phyloP scores from a whole-genome alignment of 2,113 vertebrate species.

The Callaeas wilsoni region DNA sequence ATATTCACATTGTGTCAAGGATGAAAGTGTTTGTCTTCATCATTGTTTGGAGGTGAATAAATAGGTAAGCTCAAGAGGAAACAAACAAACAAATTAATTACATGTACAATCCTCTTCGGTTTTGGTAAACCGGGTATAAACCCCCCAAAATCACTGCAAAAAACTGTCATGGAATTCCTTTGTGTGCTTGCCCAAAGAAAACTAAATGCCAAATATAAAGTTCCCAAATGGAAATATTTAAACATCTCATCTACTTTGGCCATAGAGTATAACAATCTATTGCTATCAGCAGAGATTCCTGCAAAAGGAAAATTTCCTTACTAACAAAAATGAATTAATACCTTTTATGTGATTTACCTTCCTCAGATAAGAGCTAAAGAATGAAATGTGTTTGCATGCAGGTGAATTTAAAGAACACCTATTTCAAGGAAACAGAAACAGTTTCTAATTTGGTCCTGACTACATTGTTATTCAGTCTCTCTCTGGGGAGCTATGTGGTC shows the following conservation, averaged over 20 bases:
- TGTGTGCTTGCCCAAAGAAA: neutral
- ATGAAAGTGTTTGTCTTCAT: neutral
- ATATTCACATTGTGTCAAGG: neutral
- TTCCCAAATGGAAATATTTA: neutral
- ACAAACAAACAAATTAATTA: neutral
- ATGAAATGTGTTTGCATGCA: neutral
- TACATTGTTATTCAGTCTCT: neutral
- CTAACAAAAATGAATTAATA: neutral
- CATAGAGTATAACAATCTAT: neutral
- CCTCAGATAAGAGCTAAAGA: neutral
- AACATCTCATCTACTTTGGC: neutral
- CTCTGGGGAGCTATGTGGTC: neutral
- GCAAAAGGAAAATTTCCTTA: neutral
- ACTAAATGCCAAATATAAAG: neutral
- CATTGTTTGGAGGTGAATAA: neutral
- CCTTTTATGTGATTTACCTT: neutral
- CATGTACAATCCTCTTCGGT: neutral
- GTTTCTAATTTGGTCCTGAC: neutral
- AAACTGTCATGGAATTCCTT: rapidly evolving
- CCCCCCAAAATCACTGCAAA: neutral
- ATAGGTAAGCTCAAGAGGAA: neutral
- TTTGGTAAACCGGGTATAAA: neutral
- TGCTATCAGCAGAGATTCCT: neutral
- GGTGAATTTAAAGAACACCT: rapidly evolving
- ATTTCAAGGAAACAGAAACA: neutral